Conservation (phyloP, 2,888 invertebrate genomes). For the Eucera pruinosa region DNA sequence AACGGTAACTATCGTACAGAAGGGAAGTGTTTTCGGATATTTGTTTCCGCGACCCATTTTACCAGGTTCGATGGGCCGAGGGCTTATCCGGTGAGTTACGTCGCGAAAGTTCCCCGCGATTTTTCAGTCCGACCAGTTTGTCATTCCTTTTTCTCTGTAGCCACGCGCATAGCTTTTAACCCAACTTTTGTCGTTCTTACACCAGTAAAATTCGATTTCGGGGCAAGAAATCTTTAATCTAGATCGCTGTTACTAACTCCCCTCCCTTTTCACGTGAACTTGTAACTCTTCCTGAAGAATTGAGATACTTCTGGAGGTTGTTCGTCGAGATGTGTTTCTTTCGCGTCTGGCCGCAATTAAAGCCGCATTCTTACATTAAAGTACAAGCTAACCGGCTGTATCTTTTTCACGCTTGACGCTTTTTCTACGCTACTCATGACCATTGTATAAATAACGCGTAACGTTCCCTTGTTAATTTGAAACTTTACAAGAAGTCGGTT, state of each 20-base stretch:
- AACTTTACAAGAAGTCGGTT: not conserved
- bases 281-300: not conserved
- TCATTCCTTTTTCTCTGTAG: conserved; percentile 38
- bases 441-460: not conserved
- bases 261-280: conserved; percentile 11
- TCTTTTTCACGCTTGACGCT: not conserved
- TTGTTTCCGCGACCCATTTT: conserved; percentile 59
- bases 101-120: conserved; percentile 53
- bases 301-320: not conserved
- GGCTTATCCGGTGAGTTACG: conserved; percentile 63
- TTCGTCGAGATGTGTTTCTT: conserved; percentile 2
- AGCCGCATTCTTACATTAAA: conserved; percentile 13
- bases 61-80: conserved; percentile 42
- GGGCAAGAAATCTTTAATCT: conserved; percentile 39
- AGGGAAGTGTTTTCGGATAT: conserved; percentile 59
- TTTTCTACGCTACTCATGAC: not conserved
- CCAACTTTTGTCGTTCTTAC: conserved; percentile 24
- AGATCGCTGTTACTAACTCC: conserved; percentile 8
- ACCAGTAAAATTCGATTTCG: conserved; percentile 32
- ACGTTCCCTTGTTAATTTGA: conserved; percentile 9
- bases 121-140: conserved; percentile 55
- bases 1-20: conserved; percentile 30
- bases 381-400: not conserved
- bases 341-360: conserved; percentile 21
- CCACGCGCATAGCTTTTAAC: conserved; percentile 23